Percentiles rank a stretch among this genome's conserved stretches.
Conservation (phyloP, 64 coral and sea anemone species). For the Montipora sp. region DNA sequence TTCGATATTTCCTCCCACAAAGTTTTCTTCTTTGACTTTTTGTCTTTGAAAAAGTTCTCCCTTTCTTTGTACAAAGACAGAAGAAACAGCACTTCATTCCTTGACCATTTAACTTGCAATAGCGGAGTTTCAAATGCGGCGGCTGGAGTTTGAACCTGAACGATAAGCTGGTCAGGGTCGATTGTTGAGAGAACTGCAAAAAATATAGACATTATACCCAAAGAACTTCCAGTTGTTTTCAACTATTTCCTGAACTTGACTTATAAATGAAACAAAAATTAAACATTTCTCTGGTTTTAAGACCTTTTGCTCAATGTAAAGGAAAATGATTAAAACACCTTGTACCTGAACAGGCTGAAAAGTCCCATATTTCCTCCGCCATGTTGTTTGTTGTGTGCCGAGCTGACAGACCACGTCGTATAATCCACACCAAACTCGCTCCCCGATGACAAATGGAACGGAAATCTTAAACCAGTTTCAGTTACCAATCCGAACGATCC, state of each 20-base stretch:
- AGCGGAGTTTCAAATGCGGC: not conserved
- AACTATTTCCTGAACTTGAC: no score
- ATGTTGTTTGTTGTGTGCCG: not conserved
- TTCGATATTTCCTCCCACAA: constrained; percentile 16
- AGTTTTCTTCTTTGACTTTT: not conserved
- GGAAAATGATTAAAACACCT: no score
- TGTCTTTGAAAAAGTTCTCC: constrained; percentile 2
- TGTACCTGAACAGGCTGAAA: no score
- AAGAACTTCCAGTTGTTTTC: no score
- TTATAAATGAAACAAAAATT: no score
- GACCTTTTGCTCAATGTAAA: no score
- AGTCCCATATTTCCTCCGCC: not conserved
- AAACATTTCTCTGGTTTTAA: no score
- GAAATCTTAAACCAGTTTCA: constrained; percentile 22
- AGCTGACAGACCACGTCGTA: not conserved
- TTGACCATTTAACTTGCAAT: not conserved
- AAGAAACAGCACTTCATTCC: not conserved
- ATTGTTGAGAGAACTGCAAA: not conserved
- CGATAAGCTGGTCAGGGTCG: not conserved
- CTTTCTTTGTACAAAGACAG: constrained; percentile 5
- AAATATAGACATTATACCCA: no score
- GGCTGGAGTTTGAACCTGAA: not conserved
- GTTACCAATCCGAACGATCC: constrained; percentile 39
- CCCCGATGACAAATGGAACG: not conserved
- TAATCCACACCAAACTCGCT: not conserved